Percentiles rank a stretch among this genome's conserved stretches.
Evolutionary conservation across 2,888 invertebrate genomes (phyloP).

Genomic region (Micoletzkya japonica): DNA sequence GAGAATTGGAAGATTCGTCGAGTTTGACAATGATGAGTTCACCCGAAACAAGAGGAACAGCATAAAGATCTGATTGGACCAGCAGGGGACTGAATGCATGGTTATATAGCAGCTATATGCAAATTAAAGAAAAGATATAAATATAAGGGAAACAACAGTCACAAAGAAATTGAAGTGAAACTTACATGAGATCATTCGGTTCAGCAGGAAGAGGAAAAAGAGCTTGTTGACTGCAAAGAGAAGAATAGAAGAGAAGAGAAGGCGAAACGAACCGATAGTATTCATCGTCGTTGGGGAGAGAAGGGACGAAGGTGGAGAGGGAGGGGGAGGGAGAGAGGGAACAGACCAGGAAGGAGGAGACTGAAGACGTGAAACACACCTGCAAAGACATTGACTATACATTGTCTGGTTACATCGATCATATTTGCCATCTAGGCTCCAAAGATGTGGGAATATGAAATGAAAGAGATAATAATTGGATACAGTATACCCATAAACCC

Average conservation of each 20-base stretch:
- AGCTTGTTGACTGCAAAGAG: conserved; percentile 15
- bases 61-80: too few relatives aligned
- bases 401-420: neutral
- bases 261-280: neutral
- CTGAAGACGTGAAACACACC: conserved; percentile 19
- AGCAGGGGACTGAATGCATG: too few relatives aligned
- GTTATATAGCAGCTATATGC: too few relatives aligned
- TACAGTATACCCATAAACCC: neutral
- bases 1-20: neutral
- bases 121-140: too few relatives aligned
- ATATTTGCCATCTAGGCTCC: neutral
- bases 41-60: neutral
- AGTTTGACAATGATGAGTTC: neutral
- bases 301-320: conserved; percentile 13
- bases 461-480: neutral
- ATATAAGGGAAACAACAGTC: neutral
- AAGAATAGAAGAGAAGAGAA: neutral
- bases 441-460: neutral
- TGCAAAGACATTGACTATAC: neutral
- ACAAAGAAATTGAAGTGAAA: neutral
- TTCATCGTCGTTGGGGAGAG: conserved; percentile 11
- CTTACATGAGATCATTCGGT: conserved; percentile 27
- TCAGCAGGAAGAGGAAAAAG: conserved; percentile 2
- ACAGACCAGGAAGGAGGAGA: conserved; percentile 12
- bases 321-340: conserved; percentile 19